Conservation (phyloP, 2,797 vertebrate genomes). For the Micromesistius poutassou region DNA sequence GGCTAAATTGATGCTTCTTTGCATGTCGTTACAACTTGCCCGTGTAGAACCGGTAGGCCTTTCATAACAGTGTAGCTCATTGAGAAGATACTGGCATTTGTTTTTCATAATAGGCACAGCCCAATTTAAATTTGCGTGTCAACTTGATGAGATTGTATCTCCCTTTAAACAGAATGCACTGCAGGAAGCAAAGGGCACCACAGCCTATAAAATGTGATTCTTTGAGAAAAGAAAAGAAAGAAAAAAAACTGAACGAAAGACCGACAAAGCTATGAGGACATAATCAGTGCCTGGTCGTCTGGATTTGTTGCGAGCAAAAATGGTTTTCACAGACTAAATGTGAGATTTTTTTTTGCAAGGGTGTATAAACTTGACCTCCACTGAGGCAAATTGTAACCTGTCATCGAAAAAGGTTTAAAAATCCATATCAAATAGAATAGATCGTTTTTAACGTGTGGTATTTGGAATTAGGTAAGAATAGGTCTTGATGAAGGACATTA, state of each 20-base stretch:
- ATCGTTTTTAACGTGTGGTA: not conserved
- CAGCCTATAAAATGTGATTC: not conserved
- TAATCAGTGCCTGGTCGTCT: not conserved
- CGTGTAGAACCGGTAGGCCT: not conserved
- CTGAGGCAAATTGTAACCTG: no score
- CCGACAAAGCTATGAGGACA: not conserved
- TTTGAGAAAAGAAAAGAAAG: not conserved
- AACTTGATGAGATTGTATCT: not conserved
- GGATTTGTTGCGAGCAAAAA: not conserved
- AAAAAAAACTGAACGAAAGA: no score
- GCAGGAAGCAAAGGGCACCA: not conserved
- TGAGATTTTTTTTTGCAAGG: not conserved
- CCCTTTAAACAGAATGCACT: not conserved
- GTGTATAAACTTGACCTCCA: not conserved
- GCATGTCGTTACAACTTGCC: not conserved
- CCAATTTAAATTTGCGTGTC: not conserved
- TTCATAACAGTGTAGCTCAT: not conserved
- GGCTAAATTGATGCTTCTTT: no score
- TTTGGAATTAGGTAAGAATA: not conserved
- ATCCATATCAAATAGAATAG: not conserved
- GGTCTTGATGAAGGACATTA: not conserved
- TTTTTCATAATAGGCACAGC: not conserved
- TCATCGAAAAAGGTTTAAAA: no score
- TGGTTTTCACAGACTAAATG: not conserved
- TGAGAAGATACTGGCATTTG: not conserved